Percentiles rank a stretch among this genome's conserved stretches.
Evolutionary conservation across 2,113 vertebrate genomes (phyloP).

Genomic region (Bombycilla garrulus): DNA sequence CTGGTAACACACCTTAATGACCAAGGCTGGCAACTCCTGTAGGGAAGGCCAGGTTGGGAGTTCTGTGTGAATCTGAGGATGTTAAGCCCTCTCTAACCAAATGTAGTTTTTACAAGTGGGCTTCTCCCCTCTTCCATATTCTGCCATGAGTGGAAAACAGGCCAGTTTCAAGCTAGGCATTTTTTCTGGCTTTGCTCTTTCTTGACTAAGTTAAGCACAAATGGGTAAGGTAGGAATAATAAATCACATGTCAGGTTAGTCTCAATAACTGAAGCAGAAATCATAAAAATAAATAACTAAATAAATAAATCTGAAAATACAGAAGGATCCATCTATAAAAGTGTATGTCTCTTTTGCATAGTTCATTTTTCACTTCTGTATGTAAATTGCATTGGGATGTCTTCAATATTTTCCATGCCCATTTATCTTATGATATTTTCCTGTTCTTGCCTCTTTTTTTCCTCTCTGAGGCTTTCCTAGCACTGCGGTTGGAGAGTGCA

Average conservation of each 20-base stretch:
- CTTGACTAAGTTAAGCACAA: neutral
- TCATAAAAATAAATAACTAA: neutral
- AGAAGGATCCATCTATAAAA: neutral
- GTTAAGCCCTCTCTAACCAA: neutral
- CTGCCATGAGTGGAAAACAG: neutral
- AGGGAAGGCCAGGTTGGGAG: neutral
- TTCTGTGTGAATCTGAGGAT: neutral
- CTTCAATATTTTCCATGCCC: neutral
- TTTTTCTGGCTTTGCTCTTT: neutral
- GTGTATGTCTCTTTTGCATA: neutral
- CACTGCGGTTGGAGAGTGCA: neutral
- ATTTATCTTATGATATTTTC: neutral
- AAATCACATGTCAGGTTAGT: neutral
- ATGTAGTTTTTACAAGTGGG: neutral
- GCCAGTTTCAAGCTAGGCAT: neutral
- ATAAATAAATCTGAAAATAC: neutral
- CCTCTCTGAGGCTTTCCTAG: neutral
- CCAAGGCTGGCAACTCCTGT: neutral
- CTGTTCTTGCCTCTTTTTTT: conserved; percentile 8
- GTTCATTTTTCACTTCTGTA: neutral
- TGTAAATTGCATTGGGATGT: neutral
- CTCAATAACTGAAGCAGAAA: neutral
- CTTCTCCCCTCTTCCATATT: neutral
- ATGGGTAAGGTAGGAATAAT: neutral
- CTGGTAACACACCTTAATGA: neutral